Base-by-base conservation (phyloP, 2,888 invertebrate genomes). In the Caenorhabditis zanzibari region DNA sequence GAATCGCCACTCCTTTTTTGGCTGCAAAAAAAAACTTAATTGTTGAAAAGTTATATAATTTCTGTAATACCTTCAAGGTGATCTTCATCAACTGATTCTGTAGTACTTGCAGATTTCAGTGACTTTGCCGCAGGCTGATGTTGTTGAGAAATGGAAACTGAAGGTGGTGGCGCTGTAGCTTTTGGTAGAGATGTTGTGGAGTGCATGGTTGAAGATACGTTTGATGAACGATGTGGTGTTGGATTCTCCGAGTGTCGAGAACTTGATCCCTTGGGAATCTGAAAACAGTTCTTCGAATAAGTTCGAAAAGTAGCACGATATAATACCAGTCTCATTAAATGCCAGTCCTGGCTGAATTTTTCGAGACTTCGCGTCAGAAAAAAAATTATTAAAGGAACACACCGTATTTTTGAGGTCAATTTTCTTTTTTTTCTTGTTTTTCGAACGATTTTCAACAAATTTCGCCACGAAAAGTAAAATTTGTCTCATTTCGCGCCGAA, bases 141-240 rank as follows among this genome's bases (percentile, higher is more conserved):
- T 56, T 72, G 47, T 19, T 49, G 61, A 7, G 24, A 26, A 54
- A 41, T 0, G 16, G 64, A 22, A 22, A 12, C 12, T 5, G 47
- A 41, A 1, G 75, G 75, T 24, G 77, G 77, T 28, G 77, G 71
- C 28, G 77, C 77, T 2, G 77, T 77, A 0, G 77, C 44, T 71
- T 71, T 69, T 16, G 77, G 61, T 5, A 52, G 71, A 6, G 77
- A 77, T 9, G 76, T 59, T 19, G 9, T 7, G 7, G 44, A 44
- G 47, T 44, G 44, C 26, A 44, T 26, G 22, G 61, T 9, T 26
- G 44, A 26, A 3, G 41, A 26, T 4, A 7, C n/a, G 52, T 22
- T 7, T 10, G 54, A 38, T 38, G 38, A 24, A 54, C 54, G 54
- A 26, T 54, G 54, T 12, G 54, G 4, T 5, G 54, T 26, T 26